Evolutionary conservation across 2,888 invertebrate genomes (phyloP), one percentile per base, ranked within the genome.

Genomic region (Gortyna flavago): DNA sequence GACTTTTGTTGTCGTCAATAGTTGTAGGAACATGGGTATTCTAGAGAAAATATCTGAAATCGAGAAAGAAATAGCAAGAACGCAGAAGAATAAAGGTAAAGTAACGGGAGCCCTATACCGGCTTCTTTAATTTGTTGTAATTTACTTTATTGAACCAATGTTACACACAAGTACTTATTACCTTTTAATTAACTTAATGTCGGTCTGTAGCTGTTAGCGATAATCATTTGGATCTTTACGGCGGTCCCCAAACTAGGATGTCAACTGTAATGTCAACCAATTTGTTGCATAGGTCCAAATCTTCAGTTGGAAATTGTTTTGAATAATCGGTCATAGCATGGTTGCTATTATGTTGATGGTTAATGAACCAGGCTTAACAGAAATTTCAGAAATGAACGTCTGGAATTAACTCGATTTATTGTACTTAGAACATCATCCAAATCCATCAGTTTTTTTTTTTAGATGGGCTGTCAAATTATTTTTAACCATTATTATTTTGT

Each of bases 1-100:
- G 67, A 73, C 67, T 85, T 88, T 83, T 82, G 85, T 86, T 88
- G 85, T 87, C 84, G 83, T 85, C 73, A 74, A 69, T 77, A 87
- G 69, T 67, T 77, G 64, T 84, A 78, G 57, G 84, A 94, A 90
- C 92, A 99, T 99, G 99, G 99, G 99, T 90, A 99, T 99, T 93
- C 97, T 99, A 86, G 99, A 99, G 92, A 99, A 99, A 97, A 99
- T 99, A 95, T 98, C 99, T 9, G 99, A 99, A 97, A 99, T 99
- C 86, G 99, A 99, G 94, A 98, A 98, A 92, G 99, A 99, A 98
- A 99, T 99, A 87, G 98, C 99, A 29, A 97, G 99, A 89, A 99
- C 99, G 32, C 99, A 99, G 94, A 99, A 99, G 96, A 99, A 99
- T 97, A 99, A 99, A 98, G 99, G 99, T 99, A 92, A 87, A 25